These are phyloP conservation scores for Microplitis mediator DNA, from an alignment of 1,140 invertebrate species.

Conservation along the genomic window DNA sequence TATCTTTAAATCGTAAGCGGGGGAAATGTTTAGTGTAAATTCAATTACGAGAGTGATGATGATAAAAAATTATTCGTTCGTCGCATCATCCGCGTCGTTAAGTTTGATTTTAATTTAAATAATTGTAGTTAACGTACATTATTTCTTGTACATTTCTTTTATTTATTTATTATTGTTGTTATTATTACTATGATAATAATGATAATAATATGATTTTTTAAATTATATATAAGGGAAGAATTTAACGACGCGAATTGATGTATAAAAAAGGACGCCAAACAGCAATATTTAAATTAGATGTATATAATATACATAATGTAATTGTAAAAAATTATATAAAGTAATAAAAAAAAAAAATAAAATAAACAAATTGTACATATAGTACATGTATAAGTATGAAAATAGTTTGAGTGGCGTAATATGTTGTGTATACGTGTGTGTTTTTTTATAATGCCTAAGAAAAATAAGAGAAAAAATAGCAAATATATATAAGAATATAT, in stretches of 20 bases:
- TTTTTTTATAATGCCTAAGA: constrained; percentile 20
- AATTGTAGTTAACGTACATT: no score
- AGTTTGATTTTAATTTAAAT: no score
- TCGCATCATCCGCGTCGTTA: no score
- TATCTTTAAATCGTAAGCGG: no score
- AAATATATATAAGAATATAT: neutral
- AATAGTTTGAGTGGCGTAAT: constrained; percentile 3
- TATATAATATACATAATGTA: constrained; percentile 53
- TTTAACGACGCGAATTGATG: constrained; percentile 31
- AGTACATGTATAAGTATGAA: constrained; percentile 28
- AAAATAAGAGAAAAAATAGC: no score
- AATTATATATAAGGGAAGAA: neutral
- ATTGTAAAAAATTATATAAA: constrained; percentile 44
- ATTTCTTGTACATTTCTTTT: no score
- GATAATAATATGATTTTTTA: neutral
- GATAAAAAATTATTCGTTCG: no score
- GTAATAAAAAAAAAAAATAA: no score
- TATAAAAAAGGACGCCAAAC: constrained; percentile 44
- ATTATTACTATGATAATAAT: no score
- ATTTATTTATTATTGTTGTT: no score
- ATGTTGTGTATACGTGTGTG: constrained; percentile 23
- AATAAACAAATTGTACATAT: constrained; percentile 41
- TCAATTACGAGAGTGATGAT: no score
- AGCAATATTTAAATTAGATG: constrained; percentile 53
- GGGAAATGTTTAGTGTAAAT: no score